These are phyloP conservation scores for Lydus trimaculatus DNA, from an alignment of 2,888 invertebrate species.

Conservation along the genomic window DNA sequence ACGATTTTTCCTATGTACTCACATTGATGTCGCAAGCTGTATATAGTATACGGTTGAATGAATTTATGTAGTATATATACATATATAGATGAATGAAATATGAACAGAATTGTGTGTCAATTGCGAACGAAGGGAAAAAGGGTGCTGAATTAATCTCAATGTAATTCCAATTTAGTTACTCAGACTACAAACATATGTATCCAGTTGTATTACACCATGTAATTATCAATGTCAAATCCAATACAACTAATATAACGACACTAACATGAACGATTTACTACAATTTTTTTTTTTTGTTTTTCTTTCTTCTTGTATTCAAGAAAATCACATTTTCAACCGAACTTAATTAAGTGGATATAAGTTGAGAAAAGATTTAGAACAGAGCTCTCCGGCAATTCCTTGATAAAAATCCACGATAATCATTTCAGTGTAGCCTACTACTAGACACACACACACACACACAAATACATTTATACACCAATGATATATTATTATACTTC, in stretches of 20 bases:
- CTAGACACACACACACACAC: no score
- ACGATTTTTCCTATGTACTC: background rate
- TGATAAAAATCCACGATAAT: constrained; percentile 12
- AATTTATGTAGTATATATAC: background rate
- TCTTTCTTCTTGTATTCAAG: constrained; percentile 9
- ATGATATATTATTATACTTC: constrained; percentile 9
- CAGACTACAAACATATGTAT: constrained; percentile 51
- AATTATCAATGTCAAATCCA: constrained; percentile 43
- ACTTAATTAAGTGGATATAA: constrained; percentile 15
- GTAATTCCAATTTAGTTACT: constrained; percentile 45
- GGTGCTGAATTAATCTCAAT: constrained; percentile 40
- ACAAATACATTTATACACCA: no score
- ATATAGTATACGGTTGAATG: constrained; percentile 2
- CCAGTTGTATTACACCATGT: constrained; percentile 45
- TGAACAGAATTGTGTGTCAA: constrained; percentile 21
- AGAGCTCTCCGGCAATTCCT: background rate
- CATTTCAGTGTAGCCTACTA: constrained; percentile 4
- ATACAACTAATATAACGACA: constrained; percentile 31
- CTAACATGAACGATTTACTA: constrained; percentile 33
- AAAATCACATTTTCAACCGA: constrained; percentile 14
- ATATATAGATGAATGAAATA: constrained; percentile 15
- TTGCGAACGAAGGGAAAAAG: constrained; percentile 25
- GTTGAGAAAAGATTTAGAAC: background rate
- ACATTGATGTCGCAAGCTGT: no score
- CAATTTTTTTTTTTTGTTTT: constrained; percentile 38